Base-by-base conservation (phyloP, 1,140 invertebrate genomes). In the Camponotus floridanus region DNA sequence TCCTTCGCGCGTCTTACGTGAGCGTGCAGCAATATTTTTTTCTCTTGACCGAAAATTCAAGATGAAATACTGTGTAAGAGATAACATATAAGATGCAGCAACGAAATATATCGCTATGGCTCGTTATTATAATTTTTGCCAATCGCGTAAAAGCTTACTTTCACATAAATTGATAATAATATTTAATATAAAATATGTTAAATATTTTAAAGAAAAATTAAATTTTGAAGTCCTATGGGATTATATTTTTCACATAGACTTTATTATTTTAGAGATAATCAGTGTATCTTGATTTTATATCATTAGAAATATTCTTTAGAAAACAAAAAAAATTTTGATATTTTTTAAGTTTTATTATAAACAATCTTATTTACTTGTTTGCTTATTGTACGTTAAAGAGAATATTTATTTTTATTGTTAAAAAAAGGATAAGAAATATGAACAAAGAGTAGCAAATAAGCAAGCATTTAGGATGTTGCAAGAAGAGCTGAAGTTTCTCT, bases 401-500 rank as follows among this genome's bases (percentile, higher is more conserved):
- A 83, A 83, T 61, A 61, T 83, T 70, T 33, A 42, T 31, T 39
- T 74, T 31, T 7, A 42, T 31, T 39, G 62, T 31, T 7, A 15
- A 48, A 74, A 61, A 74, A 48, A 36, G 33, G 36, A 74, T 73
- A 21, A 51, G 11, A 62, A 45, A n/a, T 83, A 48, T 5, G 13
- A 31, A 81, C 26, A 73, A 31, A 48, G 62, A 83, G 45, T 61
- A 61, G 26, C 26, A 45, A 26, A 4, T 83, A 83, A 83, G 33
- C 45, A 80, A 21, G 31, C 73, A 81, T 73, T 73, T 26, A 36
- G 26, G 0, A 39, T 39, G 39, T 74, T 62, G n/a, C n/a, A 57
- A 61, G 33, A 39, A 70, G 48, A 61, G 13, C 33, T 74, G 15
- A 13, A 83, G 42, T 45, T 39, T 33, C 57, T 74, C 8, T 1